Conservation (phyloP, 37 sponge, comb jelly and placozoan species). For the Crambe crambe region DNA sequence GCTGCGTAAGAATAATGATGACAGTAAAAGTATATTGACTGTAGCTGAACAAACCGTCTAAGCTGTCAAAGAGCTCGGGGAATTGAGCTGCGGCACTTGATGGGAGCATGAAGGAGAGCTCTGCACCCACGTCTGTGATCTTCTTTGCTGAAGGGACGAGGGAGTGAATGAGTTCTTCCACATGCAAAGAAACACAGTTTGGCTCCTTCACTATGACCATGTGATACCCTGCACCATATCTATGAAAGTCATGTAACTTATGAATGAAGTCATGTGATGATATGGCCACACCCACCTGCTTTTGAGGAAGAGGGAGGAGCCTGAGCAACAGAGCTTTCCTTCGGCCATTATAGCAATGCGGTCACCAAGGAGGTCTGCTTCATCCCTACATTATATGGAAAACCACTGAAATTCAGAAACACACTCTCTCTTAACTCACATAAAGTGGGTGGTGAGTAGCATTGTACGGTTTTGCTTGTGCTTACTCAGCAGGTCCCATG, state of each 20-base stretch:
- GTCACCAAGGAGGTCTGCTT: slow-evolving; percentile 98
- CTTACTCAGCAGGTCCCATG: slow-evolving; percentile 92
- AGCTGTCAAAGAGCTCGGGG: slow-evolving; percentile 73
- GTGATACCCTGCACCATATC: slow-evolving; percentile 96
- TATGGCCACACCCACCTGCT: slow-evolving; percentile 47
- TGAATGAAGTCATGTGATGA: background rate
- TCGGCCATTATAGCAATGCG: slow-evolving; percentile 96
- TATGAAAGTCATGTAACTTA: background rate
- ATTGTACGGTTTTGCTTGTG: slow-evolving; percentile 88
- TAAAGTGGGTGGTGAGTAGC: slow-evolving; percentile 79
- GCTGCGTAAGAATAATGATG: no score
- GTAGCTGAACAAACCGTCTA: slow-evolving; percentile 44
- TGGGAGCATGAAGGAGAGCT: slow-evolving; percentile 91
- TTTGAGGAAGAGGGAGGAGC: slow-evolving; percentile 94
- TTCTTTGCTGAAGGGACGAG: slow-evolving; percentile 51
- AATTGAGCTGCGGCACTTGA: slow-evolving; percentile 56
- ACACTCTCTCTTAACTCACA: slow-evolving; percentile 11
- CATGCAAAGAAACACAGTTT: slow-evolving; percentile 60
- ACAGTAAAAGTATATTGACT: no score
- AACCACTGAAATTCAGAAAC: no score
- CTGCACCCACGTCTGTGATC: slow-evolving; percentile 83
- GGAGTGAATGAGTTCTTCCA: slow-evolving; percentile 50
- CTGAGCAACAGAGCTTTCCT: slow-evolving; percentile 81
- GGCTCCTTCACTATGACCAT: slow-evolving; percentile 85
- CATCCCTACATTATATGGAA: slow-evolving; percentile 84